Conservation (phyloP, 2,113 vertebrate species). For the Copsychus sechellarum region DNA sequence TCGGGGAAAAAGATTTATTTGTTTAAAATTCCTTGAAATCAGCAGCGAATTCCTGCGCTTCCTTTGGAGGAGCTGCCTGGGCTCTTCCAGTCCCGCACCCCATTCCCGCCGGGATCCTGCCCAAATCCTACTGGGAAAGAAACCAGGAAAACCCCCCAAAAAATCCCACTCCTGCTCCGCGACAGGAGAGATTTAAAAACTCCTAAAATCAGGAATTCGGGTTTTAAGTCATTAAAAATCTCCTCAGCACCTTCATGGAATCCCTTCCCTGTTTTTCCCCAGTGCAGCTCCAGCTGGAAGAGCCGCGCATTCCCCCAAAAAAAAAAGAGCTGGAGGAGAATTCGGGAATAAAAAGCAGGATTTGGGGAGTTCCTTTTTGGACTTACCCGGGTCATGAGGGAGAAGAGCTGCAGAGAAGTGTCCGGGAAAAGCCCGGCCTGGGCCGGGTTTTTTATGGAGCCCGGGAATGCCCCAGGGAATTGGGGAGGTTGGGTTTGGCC, state of each 20-base stretch:
- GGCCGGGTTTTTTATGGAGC: slow-evolving; percentile 41
- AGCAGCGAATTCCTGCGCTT: background rate
- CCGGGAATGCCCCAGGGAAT: slow-evolving; percentile 19
- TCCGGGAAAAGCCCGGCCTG: background rate
- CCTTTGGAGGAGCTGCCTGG: background rate
- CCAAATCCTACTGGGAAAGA: background rate
- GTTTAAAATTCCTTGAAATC: no score
- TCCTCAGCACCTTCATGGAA: background rate
- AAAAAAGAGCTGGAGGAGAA: background rate
- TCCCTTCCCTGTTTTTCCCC: background rate
- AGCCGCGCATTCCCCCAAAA: fast-evolving
- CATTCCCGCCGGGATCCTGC: background rate
- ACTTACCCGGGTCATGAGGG: slow-evolving; percentile 21
- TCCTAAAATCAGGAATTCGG: no score
- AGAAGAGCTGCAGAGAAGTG: slow-evolving; percentile 10
- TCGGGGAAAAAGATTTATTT: no score
- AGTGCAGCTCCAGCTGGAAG: background rate
- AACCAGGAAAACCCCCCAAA: fast-evolving
- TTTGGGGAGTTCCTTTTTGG: background rate
- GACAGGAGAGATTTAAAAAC: no score
- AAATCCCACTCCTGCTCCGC: background rate
- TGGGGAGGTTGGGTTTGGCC: background rate
- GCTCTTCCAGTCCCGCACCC: fast-evolving
- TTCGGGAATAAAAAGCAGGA: background rate
- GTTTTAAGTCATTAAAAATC: no score